Evolutionary conservation across 2,797 vertebrate species (phyloP), one percentile per base, ranked within the genome.

Genomic region (Danio choprae): DNA sequence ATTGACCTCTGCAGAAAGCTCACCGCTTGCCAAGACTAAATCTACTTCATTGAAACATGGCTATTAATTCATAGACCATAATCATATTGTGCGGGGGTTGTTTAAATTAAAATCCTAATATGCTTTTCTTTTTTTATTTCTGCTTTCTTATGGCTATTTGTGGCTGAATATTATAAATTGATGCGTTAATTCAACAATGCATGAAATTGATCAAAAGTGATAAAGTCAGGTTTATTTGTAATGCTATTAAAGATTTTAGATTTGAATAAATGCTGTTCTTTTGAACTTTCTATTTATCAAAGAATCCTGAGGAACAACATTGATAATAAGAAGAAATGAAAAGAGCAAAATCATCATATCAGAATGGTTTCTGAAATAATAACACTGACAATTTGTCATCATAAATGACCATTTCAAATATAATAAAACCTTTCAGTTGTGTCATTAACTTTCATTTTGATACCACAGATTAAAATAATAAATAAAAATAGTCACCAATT

Each of bases 1-100:
- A 16, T 75, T 82, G 84, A 84, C 82, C 84, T 80, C 74, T 36
- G 67, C 74, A 46, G 22, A 22, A 78, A 68, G 60, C 74, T 74
- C 41, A 20, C 77, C 64, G 84, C 74, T 72, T 73, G 59, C 68
- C 69, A 50, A 82, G 77, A 80, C 81, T 81, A 81, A 86, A 83
- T 70, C 46, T 18, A 36, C 40, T 60, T 50, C 79, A 18, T 60
- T 46, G 15, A 9, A 29, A 16, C 56, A 41, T 9, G 9, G 40
- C 36, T 46, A 48, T 40, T 29, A 58, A 38, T 62, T 71, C 20
- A 74, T 41, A 65, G 55, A 15, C 15, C 38, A 10, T 65, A 53
- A 50, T 40, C 41, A 56, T 29, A 16, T 53, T 55, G 11, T 4
- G 1, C 4, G 59, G 10, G 41, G 41, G 3, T 38, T 12, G 2